Conservation (phyloP, 2,113 vertebrate genomes). For the Hypomesus transpacificus region DNA sequence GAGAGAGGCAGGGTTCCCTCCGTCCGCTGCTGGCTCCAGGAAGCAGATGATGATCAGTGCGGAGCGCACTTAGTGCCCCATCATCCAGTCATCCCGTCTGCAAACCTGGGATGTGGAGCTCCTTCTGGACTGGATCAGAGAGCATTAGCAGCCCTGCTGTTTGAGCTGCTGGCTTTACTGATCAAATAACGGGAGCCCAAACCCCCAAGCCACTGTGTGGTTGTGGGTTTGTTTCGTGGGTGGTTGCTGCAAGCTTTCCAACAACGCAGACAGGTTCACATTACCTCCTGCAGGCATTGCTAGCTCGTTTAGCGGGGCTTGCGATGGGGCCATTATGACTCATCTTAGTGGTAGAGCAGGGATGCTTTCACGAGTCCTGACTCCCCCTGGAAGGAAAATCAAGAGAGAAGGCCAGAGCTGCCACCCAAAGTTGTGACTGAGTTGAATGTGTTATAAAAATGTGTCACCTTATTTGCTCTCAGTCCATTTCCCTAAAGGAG, state of each 20-base stretch:
- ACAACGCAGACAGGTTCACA: background rate
- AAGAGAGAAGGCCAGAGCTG: background rate
- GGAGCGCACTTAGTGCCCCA: conserved; percentile 35
- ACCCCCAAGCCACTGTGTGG: background rate
- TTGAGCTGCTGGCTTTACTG: conserved; percentile 51
- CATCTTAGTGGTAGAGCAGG: background rate
- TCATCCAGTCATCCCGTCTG: conserved; percentile 24
- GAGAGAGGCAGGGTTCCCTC: conserved; percentile 8
- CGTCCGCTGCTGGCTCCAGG: conserved; percentile 16
- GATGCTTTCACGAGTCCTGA: background rate
- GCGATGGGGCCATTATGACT: background rate
- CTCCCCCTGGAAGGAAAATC: background rate
- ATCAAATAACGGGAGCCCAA: conserved; percentile 44
- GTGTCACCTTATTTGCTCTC: conserved; percentile 10
- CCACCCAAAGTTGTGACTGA: background rate
- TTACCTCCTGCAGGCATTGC: background rate
- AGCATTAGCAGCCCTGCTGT: conserved; percentile 36
- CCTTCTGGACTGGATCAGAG: conserved; percentile 26
- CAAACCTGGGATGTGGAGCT: conserved; percentile 20
- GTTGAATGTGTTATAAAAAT: conserved; percentile 3
- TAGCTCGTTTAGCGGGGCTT: background rate
- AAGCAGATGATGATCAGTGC: conserved; percentile 39
- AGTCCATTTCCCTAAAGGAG: background rate
- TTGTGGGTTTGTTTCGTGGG: conserved; percentile 7
- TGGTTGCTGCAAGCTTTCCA: background rate